Evolutionary conservation across 2,888 invertebrate species (phyloP).

Genomic region (Pimpla rufipes): DNA sequence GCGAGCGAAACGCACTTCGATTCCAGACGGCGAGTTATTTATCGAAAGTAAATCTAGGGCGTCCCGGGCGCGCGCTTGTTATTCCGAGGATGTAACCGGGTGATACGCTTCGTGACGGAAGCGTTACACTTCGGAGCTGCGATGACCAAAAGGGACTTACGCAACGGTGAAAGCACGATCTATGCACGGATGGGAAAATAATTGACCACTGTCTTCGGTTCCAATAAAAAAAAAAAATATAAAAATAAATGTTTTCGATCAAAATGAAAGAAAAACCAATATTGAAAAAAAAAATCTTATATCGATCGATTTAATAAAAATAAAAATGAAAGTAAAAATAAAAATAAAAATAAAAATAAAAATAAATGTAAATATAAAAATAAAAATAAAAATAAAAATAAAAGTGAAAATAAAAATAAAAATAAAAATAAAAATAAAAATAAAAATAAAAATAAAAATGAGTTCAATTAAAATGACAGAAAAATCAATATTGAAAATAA

Average conservation of each 20-base stretch:
- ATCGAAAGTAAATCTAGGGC: conserved; percentile 68
- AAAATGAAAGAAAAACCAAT: conserved; percentile 7
- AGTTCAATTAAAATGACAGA: conserved; percentile 18
- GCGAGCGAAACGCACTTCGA: conserved; percentile 24
- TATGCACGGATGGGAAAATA: conserved; percentile 72
- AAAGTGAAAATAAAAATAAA: neutral
- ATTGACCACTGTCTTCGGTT: conserved; percentile 70
- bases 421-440: neutral
- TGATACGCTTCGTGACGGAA: conserved; percentile 78
- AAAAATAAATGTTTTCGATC: conserved; percentile 2
- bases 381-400: conserved; percentile 5
- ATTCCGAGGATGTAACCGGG: conserved; percentile 69
- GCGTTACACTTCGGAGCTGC: conserved; percentile 78
- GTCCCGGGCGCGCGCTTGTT: conserved; percentile 67
- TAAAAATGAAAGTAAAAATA: neutral
- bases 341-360: conserved; percentile 24
- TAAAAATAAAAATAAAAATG: neutral
- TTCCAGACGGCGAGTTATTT: conserved; percentile 60
- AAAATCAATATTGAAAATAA: neutral
- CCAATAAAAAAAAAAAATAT: neutral
- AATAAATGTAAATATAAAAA: neutral
- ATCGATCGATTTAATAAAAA: no score
- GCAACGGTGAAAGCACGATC: conserved; percentile 80
- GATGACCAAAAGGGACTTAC: conserved; percentile 76
- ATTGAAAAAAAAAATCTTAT: neutral